Evolutionary conservation across 2,797 vertebrate species (phyloP), one percentile per base, ranked within the genome.

Genomic region (Clarias pachynema): DNA sequence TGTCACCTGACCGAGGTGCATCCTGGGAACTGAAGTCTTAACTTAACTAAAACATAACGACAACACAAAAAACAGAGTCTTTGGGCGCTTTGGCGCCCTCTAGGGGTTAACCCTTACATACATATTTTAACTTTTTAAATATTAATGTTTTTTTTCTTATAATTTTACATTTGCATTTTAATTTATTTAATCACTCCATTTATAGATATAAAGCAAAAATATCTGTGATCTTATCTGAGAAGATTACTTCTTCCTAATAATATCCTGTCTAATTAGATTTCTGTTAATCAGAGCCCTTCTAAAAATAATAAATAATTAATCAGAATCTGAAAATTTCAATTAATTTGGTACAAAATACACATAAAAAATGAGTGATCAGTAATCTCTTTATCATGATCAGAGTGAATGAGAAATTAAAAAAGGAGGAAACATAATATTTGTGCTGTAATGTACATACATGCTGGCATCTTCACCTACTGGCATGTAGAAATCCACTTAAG

Each of bases 181-280:
- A 56, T 74, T 14, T 14, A 53, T 49, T 49, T 53, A 60, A 22
- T 77, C 49, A 22, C 53, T 34, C 34, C 26, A 77, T 56, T 53
- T 53, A 75, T 31, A n/a, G n/a, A 31, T 37, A 31, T 78, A n/a
- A 59, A 78, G 5, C 5, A 78, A 78, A 49, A 60, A 60, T 22
- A 78, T 60, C 75, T 40, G 26, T 10, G 1, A 62, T 78, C 31
- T 37, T 78, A 16, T 78, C 56, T 78, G 31, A 60, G 74, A 60
- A 78, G 75, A 60, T 78, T 60, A 78, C 60, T 37, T 78, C 75
- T 60, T 78, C 56, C 56, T 37, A n/a, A 78, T 15, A 60, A 60
- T 78, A 78, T 60, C 31, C 57, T 24, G 20, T 60, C 56, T 78
- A 60, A 78, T 60, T 78, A 37, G 20, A 78, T 78, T 60, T 60